A percentile compares a stretch with the other conserved stretches of the same genome.
Evolutionary conservation across 2,888 invertebrate species (phyloP).

Genomic region (Sipunculus nudus): DNA sequence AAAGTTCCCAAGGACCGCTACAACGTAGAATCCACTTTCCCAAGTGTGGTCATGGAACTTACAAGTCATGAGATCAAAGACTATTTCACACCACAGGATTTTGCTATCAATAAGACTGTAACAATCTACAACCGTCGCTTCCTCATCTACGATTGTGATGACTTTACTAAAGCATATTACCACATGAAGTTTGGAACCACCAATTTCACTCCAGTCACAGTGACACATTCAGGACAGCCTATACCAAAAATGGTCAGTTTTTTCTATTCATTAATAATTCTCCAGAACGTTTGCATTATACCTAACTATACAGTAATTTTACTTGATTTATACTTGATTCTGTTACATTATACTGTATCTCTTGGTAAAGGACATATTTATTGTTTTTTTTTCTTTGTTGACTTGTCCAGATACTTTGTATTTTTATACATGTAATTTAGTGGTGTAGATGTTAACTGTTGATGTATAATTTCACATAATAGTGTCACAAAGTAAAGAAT

Average conservation of each 20-base stretch:
- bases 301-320: too few species aligned
- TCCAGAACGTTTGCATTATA: too few species aligned
- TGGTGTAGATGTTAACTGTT: too few species aligned
- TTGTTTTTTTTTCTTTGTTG: too few species aligned
- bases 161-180: slow-evolving; percentile 82
- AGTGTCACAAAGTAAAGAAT: too few species aligned
- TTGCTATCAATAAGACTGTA: slow-evolving; percentile 75
- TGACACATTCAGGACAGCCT: slow-evolving; percentile 48
- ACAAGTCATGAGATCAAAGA: slow-evolving; percentile 78
- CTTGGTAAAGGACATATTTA: too few species aligned
- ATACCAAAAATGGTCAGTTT: slow-evolving; percentile 62
- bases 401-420: too few species aligned
- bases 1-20: slow-evolving; percentile 71
- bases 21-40: slow-evolving; percentile 61
- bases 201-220: slow-evolving; percentile 65
- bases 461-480: too few species aligned
- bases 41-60: slow-evolving; percentile 75
- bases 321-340: too few species aligned
- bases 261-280: too few species aligned
- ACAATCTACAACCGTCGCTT: slow-evolving; percentile 70
- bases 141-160: slow-evolving; percentile 81
- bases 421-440: too few species aligned
- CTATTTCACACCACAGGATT: slow-evolving; percentile 82
- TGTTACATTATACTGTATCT: too few species aligned
- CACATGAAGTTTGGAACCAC: slow-evolving; percentile 67